Percentiles rank a stretch among this genome's conserved stretches.
Conservation (phyloP, 2,888 invertebrate species). For the Pemphredon lugubris region DNA sequence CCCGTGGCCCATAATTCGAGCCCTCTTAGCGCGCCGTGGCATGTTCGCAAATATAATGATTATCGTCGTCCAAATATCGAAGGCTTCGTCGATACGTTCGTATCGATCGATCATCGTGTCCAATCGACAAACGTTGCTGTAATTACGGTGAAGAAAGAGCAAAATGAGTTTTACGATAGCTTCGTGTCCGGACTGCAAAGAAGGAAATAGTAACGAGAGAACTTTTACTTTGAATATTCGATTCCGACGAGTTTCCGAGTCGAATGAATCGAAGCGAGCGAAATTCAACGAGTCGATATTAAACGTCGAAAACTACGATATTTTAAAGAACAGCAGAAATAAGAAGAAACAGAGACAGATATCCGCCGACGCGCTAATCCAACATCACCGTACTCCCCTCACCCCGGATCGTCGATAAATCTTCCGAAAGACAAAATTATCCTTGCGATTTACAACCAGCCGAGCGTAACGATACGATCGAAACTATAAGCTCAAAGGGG, state of each 20-base stretch:
- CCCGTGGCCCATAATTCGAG: constrained; percentile 45
- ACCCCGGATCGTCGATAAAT: no score
- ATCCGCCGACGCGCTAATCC: no score
- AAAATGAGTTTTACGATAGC: constrained; percentile 16
- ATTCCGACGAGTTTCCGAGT: no score
- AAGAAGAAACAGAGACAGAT: no score
- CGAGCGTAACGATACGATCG: background rate
- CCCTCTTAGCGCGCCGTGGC: constrained; percentile 34
- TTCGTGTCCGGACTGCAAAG: no score
- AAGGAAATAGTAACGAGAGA: no score
- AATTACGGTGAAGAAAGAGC: constrained; percentile 43
- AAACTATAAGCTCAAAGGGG: background rate
- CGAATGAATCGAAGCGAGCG: no score
- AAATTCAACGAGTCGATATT: no score
- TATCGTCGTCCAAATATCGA: constrained; percentile 40
- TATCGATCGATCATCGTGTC: constrained; percentile 53
- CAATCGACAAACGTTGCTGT: constrained; percentile 32
- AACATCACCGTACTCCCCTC: background rate
- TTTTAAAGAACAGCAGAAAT: no score
- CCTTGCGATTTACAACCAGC: constrained; percentile 10
- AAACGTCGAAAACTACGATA: no score
- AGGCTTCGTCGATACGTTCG: constrained; percentile 31
- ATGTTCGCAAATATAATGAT: constrained; percentile 48
- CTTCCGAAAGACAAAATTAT: constrained; percentile 5
- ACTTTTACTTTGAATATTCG: no score